Percentiles rank a stretch among this genome's conserved stretches.
Conservation (phyloP, 1,140 invertebrate genomes). For the Drosophila cardini region DNA sequence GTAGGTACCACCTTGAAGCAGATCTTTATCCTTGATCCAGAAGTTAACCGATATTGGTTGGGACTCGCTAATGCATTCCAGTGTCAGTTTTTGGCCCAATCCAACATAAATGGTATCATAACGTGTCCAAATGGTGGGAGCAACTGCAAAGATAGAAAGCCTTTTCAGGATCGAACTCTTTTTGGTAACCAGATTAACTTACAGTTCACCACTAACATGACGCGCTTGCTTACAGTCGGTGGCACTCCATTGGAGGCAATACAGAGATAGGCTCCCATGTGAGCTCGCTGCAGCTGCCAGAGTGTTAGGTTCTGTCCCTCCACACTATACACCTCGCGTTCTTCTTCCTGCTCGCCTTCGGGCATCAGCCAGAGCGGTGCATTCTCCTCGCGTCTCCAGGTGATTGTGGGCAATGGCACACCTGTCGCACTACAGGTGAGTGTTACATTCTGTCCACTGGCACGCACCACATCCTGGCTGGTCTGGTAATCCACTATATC, state of each 20-base stretch:
- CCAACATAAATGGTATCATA: constrained; percentile 87
- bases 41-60: constrained; percentile 87
- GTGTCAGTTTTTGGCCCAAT: constrained; percentile 86
- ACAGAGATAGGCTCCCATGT: constrained; percentile 85
- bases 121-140: constrained; percentile 86
- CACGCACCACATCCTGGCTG: constrained; percentile 89
- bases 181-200: constrained; percentile 84
- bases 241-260: constrained; percentile 91
- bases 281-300: constrained; percentile 78
- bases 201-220: constrained; percentile 91
- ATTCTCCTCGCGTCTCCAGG: constrained; percentile 89
- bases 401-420: constrained; percentile 88
- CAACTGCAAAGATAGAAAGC: constrained; percentile 80
- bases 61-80: constrained; percentile 87
- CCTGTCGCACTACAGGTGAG: constrained; percentile 91
- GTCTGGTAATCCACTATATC: constrained; percentile 91
- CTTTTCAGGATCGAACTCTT: background rate
- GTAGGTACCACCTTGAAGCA: constrained; percentile 85
- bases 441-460: constrained; percentile 91
- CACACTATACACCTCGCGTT: constrained; percentile 73
- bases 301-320: constrained; percentile 85
- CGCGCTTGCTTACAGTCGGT: constrained; percentile 91
- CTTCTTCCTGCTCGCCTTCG: constrained; percentile 13
- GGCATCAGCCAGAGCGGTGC: constrained; percentile 84
- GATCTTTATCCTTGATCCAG: constrained; percentile 85